These are phyloP conservation scores for Flexamia atlantica DNA, from an alignment of 2,888 invertebrate species.

Conservation along the genomic window DNA sequence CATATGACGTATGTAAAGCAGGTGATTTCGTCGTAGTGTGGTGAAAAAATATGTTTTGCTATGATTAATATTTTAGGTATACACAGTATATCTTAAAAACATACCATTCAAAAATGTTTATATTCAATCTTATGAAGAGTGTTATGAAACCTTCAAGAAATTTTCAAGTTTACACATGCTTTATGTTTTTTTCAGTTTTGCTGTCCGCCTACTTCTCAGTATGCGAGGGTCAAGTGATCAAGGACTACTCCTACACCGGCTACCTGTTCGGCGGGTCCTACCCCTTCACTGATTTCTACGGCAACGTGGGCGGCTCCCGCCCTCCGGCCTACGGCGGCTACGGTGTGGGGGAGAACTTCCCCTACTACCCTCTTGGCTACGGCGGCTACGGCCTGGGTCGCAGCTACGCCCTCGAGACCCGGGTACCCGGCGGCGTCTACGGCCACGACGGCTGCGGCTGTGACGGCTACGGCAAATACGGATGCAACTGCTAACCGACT, in stretches of 20 bases:
- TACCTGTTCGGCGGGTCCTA: constrained; percentile 31
- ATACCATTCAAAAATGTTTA: no score
- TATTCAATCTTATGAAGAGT: no score
- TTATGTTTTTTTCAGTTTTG: background rate
- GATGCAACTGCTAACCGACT: constrained; percentile 28
- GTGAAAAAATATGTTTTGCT: no score
- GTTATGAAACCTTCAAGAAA: no score
- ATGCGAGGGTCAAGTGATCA: background rate
- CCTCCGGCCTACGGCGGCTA: constrained; percentile 42
- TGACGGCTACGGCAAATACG: constrained; percentile 47
- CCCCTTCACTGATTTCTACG: constrained; percentile 43
- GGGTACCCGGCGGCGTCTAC: constrained; percentile 24
- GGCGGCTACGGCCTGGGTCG: constrained; percentile 30
- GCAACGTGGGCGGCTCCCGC: background rate
- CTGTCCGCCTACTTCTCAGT: constrained; percentile 5
- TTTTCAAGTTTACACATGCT: background rate
- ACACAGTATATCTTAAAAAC: no score
- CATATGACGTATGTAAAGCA: no score
- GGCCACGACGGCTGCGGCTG: constrained; percentile 40
- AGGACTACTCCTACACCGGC: background rate
- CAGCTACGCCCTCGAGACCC: constrained; percentile 33
- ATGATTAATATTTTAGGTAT: no score
- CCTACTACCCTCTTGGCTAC: constrained; percentile 49
- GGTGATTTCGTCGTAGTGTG: no score
- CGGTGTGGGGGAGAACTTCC: constrained; percentile 34